Conservation (phyloP, 2,888 invertebrate genomes). For the Plebejus melissa region DNA sequence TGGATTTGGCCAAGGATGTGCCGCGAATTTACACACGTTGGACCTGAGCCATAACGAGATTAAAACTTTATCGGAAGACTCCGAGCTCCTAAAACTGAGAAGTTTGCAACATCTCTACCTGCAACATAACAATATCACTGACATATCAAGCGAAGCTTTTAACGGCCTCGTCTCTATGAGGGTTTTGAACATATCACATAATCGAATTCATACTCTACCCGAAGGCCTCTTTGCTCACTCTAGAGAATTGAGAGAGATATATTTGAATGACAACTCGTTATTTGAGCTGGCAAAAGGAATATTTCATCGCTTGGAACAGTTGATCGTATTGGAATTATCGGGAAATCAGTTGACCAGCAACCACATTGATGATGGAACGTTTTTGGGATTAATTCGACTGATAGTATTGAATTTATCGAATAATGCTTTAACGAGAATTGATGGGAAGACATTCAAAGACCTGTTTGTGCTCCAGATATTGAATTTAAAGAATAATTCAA, state of each 20-base stretch:
- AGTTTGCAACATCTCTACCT: conserved; percentile 89
- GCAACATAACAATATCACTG: conserved; percentile 90
- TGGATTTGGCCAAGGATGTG: conserved; percentile 83
- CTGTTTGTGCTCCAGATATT: conserved; percentile 91
- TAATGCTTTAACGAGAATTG: conserved; percentile 90
- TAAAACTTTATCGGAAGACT: conserved; percentile 83
- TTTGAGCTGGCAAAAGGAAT: conserved; percentile 89
- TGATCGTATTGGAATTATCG: conserved; percentile 90
- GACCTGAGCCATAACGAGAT: conserved; percentile 91
- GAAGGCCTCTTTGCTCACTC: conserved; percentile 89
- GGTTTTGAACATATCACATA: conserved; percentile 91
- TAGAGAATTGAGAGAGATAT: conserved; percentile 89
- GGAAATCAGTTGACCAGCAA: conserved; percentile 91
- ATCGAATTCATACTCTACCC: conserved; percentile 89
- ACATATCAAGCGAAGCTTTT: conserved; percentile 88
- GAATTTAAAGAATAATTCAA: conserved; percentile 91
- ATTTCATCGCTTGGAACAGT: conserved; percentile 90
- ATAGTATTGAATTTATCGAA: conserved; percentile 92
- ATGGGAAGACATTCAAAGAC: conserved; percentile 91
- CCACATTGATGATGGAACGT: conserved; percentile 91
- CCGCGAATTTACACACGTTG: conserved; percentile 85
- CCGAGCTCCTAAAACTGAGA: conserved; percentile 86
- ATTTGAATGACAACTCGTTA: conserved; percentile 90
- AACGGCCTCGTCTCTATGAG: conserved; percentile 88
- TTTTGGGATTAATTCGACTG: conserved; percentile 89